Percentiles rank a stretch among this genome's conserved stretches.
phyloP scores from a whole-genome alignment of 2,888 invertebrate species.

The Dasypolia templi region DNA sequence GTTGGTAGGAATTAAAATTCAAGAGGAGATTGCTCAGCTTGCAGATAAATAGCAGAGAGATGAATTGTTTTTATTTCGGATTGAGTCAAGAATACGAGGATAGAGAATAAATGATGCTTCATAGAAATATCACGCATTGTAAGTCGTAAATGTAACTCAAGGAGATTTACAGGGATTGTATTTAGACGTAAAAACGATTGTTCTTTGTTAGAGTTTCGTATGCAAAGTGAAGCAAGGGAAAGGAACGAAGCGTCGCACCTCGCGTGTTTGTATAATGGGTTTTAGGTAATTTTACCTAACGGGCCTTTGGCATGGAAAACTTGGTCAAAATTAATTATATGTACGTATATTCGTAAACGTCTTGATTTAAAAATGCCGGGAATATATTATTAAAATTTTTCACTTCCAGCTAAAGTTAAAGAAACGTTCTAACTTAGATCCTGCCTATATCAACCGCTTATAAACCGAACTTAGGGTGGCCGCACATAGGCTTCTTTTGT shows the following conservation, averaged over 20 bases:
- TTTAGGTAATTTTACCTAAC: slow-evolving; percentile 72
- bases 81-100: slow-evolving; percentile 16
- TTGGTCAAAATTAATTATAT: slow-evolving; percentile 70
- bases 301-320: slow-evolving; percentile 73
- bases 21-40: slow-evolving; percentile 37
- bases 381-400: slow-evolving; percentile 34
- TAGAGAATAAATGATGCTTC: slow-evolving; percentile 31
- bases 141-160: slow-evolving; percentile 52
- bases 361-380: slow-evolving; percentile 47
- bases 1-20: slow-evolving; percentile 55
- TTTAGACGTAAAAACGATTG: slow-evolving; percentile 48
- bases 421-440: background rate
- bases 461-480: background rate
- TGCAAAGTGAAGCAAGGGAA: slow-evolving; percentile 72
- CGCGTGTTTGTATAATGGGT: slow-evolving; percentile 79
- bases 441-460: background rate
- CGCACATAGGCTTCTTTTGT: background rate
- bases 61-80: background rate
- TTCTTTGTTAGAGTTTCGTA: slow-evolving; percentile 65
- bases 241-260: slow-evolving; percentile 66
- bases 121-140: slow-evolving; percentile 38
- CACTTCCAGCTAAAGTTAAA: background rate
- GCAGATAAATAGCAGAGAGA: slow-evolving; percentile 32
- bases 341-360: slow-evolving; percentile 58
- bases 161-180: slow-evolving; percentile 44